Percentiles rank a stretch among this genome's conserved stretches.
These are phyloP conservation scores for Dissostichus mawsoni DNA, from an alignment of 2,113 vertebrate species.

Conservation along the genomic window DNA sequence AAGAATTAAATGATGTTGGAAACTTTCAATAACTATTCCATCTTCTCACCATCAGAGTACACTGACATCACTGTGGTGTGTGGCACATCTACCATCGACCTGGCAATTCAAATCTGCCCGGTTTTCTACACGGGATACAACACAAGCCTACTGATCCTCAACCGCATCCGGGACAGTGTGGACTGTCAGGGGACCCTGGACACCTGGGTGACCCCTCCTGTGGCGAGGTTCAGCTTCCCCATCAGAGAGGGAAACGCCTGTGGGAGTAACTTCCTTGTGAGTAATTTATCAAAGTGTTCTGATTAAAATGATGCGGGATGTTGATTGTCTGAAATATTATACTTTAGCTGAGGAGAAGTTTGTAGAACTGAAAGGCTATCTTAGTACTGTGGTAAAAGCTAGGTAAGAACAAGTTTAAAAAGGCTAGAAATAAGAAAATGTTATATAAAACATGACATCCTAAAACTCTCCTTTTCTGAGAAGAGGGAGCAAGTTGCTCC, in stretches of 20 bases:
- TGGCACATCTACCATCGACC: constrained; percentile 74
- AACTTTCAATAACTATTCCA: background rate
- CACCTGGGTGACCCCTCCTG: constrained; percentile 58
- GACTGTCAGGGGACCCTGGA: constrained; percentile 73
- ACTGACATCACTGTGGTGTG: constrained; percentile 78
- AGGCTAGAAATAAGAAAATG: background rate
- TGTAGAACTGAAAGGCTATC: constrained; percentile 4
- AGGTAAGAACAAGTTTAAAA: background rate
- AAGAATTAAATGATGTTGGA: background rate
- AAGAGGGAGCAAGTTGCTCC: constrained; percentile 24
- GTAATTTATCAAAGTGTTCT: constrained; percentile 23
- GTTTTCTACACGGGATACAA: constrained; percentile 82
- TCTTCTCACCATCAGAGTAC: constrained; percentile 63
- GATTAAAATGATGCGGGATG: background rate
- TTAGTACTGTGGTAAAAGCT: background rate
- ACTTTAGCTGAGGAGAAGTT: constrained; percentile 14
- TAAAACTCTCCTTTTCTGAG: constrained; percentile 5
- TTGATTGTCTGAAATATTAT: background rate
- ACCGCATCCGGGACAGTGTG: constrained; percentile 45
- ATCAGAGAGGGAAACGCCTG: constrained; percentile 75
- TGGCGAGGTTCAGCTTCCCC: constrained; percentile 79
- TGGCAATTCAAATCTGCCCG: constrained; percentile 79
- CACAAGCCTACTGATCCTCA: constrained; percentile 74
- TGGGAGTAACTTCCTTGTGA: constrained; percentile 77
- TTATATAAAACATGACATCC: background rate